Evolutionary conservation across 2,888 invertebrate species (phyloP).

Genomic region (Drosophila pullipes): DNA sequence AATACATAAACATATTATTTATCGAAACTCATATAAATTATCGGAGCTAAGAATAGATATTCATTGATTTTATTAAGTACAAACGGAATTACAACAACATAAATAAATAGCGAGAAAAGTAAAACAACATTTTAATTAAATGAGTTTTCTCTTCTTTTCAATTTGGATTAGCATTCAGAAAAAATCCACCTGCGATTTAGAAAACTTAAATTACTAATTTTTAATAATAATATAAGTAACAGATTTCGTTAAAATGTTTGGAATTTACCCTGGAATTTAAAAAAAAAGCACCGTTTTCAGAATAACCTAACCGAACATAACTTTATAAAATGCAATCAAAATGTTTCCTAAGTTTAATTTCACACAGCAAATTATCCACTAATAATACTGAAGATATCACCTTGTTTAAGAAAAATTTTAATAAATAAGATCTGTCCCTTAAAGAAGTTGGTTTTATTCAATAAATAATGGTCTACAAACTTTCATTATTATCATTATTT

Average conservation of each 20-base stretch:
- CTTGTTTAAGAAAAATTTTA: not conserved
- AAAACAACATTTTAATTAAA: not conserved
- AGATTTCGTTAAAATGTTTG: not conserved
- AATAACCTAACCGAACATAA: not conserved
- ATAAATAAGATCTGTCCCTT: not conserved
- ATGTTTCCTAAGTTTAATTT: not conserved
- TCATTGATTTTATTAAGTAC: not conserved
- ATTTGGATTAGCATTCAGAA: not conserved
- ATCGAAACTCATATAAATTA: not conserved
- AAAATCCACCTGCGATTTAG: not conserved
- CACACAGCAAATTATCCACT: not conserved
- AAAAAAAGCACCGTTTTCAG: fast-evolving
- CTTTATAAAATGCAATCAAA: not conserved
- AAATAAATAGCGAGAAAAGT: not conserved
- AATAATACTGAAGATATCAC: not conserved
- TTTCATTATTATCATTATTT: not conserved
- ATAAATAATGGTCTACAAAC: not conserved
- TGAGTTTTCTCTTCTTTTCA: not conserved
- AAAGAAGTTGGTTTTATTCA: not conserved
- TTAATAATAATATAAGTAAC: not conserved
- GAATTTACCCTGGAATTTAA: not conserved
- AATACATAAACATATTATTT: not conserved
- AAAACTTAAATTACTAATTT: not conserved
- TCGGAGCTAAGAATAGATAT: not conserved
- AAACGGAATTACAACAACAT: not conserved